A percentile compares a stretch with the other conserved stretches of the same genome.
phyloP scores from a whole-genome alignment of 1,140 invertebrate species.

The Wiebesia pumilae region DNA sequence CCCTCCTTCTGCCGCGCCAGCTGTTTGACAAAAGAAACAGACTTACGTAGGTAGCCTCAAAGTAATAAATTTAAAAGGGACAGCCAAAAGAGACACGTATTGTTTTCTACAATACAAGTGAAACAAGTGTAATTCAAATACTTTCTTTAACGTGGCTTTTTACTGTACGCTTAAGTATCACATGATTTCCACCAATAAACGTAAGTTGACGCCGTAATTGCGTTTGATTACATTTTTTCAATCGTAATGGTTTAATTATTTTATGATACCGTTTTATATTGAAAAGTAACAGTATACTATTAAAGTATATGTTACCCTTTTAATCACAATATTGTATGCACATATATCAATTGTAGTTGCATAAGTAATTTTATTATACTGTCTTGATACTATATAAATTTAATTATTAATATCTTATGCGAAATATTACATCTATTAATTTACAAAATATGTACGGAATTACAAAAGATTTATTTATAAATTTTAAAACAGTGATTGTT shows the following conservation, averaged over 20 bases:
- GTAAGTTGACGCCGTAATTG: not conserved
- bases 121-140: not conserved
- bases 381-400: too few species aligned
- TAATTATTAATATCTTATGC: too few species aligned
- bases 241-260: not conserved
- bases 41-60: not conserved
- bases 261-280: not conserved
- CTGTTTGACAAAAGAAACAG: not conserved
- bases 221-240: too few species aligned
- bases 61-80: not conserved
- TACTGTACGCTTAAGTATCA: conserved; percentile 1
- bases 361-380: not conserved
- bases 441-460: not conserved
- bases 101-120: not conserved
- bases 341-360: not conserved
- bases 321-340: not conserved
- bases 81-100: not conserved
- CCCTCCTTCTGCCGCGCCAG: not conserved
- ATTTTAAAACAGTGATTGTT: not conserved
- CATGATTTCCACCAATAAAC: not conserved
- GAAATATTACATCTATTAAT: too few species aligned
- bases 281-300: too few species aligned
- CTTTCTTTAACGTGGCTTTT: conserved; percentile 37
- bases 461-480: not conserved
- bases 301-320: too few species aligned